These are phyloP conservation scores for Aramus guarauna DNA, from an alignment of 2,113 vertebrate genomes.

Conservation along the genomic window DNA sequence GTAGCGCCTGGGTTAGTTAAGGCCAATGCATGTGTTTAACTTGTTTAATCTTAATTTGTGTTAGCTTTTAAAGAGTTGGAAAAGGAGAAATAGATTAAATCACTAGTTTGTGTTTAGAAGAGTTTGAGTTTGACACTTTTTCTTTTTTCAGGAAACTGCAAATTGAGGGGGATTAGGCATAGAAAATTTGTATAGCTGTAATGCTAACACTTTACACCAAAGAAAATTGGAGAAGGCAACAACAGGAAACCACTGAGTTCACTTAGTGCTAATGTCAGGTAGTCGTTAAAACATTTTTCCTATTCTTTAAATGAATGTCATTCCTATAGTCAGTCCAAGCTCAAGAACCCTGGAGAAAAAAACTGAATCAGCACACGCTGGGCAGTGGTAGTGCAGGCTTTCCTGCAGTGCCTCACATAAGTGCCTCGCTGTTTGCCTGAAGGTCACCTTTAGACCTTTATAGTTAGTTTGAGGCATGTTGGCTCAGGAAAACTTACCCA, in stretches of 20 bases:
- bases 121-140: not conserved
- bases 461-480: not conserved
- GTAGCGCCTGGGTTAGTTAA: slow-evolving; percentile 25
- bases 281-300: slow-evolving; percentile 4
- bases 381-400: not conserved
- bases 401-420: not conserved
- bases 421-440: not conserved
- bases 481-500: not conserved
- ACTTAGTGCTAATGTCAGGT: not conserved
- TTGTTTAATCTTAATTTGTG: slow-evolving; percentile 41
- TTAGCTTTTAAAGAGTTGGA: slow-evolving; percentile 5
- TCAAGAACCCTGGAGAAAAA: not conserved
- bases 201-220: slow-evolving; percentile 43
- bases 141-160: slow-evolving; percentile 36
- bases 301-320: slow-evolving; percentile 31
- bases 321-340: not conserved
- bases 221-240: slow-evolving; percentile 48
- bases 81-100: not conserved
- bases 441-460: not conserved
- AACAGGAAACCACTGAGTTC: slow-evolving; percentile 20
- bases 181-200: not conserved
- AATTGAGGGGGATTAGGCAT: slow-evolving; percentile 32
- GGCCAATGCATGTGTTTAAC: slow-evolving; percentile 41
- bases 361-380: not conserved
- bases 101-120: slow-evolving; percentile 24